Conservation (phyloP, 2,888 invertebrate species). For the Amiota communis region DNA sequence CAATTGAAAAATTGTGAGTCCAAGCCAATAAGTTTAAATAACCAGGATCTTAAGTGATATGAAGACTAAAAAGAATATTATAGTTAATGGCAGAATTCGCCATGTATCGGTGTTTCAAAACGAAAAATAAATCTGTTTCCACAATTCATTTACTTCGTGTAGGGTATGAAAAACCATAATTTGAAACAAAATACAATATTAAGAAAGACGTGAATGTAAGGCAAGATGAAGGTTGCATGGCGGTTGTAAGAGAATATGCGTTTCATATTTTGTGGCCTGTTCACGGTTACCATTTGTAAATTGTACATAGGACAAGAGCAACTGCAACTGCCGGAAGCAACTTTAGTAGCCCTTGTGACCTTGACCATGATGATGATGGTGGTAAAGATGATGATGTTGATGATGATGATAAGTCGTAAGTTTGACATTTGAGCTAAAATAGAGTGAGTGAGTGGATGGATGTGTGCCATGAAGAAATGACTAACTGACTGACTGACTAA, state of each 20-base stretch:
- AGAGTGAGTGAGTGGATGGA: neutral
- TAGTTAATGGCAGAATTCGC: too few relatives aligned
- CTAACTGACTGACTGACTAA: conserved; percentile 14
- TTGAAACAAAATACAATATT: too few relatives aligned
- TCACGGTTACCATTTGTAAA: neutral
- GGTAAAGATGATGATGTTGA: neutral
- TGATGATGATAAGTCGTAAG: neutral
- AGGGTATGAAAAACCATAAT: too few relatives aligned
- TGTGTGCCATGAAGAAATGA: too few relatives aligned
- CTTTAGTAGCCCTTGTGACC: conserved; percentile 24
- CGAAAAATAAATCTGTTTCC: too few relatives aligned
- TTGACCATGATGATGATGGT: conserved; percentile 37
- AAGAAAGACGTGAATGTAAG: conserved; percentile 30
- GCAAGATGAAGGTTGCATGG: conserved; percentile 33
- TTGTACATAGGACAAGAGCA: neutral
- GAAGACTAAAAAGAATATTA: too few relatives aligned
- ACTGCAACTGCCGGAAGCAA: conserved; percentile 4
- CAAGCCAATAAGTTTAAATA: too few relatives aligned
- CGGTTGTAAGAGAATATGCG: conserved; percentile 19
- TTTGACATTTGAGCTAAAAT: neutral
- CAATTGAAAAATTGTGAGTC: too few relatives aligned
- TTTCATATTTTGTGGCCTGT: conserved; percentile 46
- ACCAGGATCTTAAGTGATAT: too few relatives aligned
- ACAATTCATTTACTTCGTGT: too few relatives aligned
- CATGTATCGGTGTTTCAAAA: too few relatives aligned